phyloP scores from a whole-genome alignment of 2,113 vertebrate species.

The Albula glossodonta region DNA sequence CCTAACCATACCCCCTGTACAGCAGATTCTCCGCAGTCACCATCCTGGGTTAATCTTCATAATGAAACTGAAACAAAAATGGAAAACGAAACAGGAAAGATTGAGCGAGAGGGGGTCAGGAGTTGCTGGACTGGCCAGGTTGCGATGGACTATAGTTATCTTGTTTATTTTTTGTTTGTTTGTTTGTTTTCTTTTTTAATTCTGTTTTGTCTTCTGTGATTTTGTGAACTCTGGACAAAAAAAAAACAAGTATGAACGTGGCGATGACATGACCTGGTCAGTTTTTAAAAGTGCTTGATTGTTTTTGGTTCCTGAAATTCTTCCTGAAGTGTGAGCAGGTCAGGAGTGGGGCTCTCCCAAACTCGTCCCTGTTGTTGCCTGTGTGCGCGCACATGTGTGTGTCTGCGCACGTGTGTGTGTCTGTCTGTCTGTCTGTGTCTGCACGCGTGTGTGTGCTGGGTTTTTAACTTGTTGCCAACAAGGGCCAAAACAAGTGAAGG shows the following conservation, averaged over 20 bases:
- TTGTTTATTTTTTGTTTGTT: not conserved
- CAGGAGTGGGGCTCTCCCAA: not conserved
- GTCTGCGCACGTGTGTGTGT: too few relatives aligned
- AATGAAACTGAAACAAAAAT: not conserved
- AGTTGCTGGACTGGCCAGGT: not conserved
- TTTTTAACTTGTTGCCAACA: too few relatives aligned
- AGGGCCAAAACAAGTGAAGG: too few relatives aligned
- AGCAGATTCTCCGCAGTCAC: constrained; percentile 34
- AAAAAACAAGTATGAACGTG: not conserved
- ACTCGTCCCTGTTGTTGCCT: too few relatives aligned
- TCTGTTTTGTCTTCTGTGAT: not conserved
- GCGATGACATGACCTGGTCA: constrained; percentile 7
- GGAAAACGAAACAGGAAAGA: not conserved
- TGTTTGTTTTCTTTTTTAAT: not conserved
- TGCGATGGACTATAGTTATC: not conserved
- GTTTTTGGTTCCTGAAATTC: not conserved
- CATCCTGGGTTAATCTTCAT: constrained; percentile 14
- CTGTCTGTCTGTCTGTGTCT: too few relatives aligned
- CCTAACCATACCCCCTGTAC: constrained; percentile 42
- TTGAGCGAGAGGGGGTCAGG: not conserved
- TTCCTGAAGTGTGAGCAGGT: constrained; percentile 3
- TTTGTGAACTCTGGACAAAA: not conserved
- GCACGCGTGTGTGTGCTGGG: too few relatives aligned
- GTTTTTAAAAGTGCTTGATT: constrained; percentile 1
- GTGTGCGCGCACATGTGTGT: too few relatives aligned